Percentiles rank a stretch among this genome's conserved stretches.
Conservation (phyloP, 2,113 vertebrate species). For the Tragelaphus imberbis region DNA sequence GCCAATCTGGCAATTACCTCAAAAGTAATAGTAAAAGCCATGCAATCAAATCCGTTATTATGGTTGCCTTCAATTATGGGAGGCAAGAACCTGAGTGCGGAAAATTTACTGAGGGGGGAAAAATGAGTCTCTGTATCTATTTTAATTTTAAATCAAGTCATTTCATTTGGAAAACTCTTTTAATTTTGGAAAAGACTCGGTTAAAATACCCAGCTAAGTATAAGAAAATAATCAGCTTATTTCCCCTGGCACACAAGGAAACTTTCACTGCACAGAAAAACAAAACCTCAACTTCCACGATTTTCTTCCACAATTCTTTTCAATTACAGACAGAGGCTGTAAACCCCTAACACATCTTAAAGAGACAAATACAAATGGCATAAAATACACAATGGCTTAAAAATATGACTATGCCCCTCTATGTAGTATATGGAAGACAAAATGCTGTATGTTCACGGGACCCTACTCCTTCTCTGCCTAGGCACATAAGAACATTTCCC, state of each 20-base stretch:
- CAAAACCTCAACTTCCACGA: not conserved
- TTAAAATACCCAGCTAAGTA: slow-evolving; percentile 43
- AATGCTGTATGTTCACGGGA: not conserved
- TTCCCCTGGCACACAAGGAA: not conserved
- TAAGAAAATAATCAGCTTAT: slow-evolving; percentile 38
- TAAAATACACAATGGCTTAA: not conserved
- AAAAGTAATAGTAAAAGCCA: slow-evolving; percentile 60
- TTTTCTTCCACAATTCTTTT: not conserved
- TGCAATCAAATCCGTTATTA: slow-evolving; percentile 66
- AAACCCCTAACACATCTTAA: not conserved
- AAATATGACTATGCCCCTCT: not conserved
- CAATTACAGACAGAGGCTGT: not conserved
- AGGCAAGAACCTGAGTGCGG: slow-evolving; percentile 54
- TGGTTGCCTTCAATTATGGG: slow-evolving; percentile 57
- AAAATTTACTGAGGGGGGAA: slow-evolving; percentile 34
- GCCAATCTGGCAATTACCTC: slow-evolving; percentile 66
- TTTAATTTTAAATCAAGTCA: slow-evolving; percentile 70
- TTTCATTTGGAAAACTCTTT: slow-evolving; percentile 64
- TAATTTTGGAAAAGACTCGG: slow-evolving; percentile 43
- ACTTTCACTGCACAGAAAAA: slow-evolving; percentile 6
- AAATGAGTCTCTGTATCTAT: slow-evolving; percentile 48
- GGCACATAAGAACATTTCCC: not conserved
- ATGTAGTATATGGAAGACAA: not conserved
- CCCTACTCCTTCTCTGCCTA: not conserved
- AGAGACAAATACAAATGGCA: not conserved